Conservation (phyloP, 2,113 vertebrate species). For the Polyodon spathula region DNA sequence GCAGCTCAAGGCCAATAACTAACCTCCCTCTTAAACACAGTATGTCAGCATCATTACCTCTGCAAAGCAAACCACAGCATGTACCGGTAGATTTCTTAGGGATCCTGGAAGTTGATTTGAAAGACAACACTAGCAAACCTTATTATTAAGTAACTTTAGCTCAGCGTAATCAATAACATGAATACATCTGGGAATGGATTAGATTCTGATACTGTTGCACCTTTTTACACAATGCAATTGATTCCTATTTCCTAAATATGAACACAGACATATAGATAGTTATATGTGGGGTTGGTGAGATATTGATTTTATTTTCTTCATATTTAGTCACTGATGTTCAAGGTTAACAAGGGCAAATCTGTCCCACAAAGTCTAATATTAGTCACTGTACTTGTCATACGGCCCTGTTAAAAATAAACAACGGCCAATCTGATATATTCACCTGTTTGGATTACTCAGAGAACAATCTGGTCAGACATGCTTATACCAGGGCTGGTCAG, state of each 20-base stretch:
- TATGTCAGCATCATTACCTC: slow-evolving; percentile 6
- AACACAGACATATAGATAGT: slow-evolving; percentile 26
- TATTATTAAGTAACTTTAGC: slow-evolving; percentile 23
- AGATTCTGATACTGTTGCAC: slow-evolving; percentile 32
- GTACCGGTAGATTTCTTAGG: neutral
- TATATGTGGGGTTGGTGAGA: slow-evolving; percentile 31
- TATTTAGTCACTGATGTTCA: slow-evolving; percentile 41
- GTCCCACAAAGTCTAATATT: slow-evolving; percentile 26
- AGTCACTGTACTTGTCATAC: slow-evolving; percentile 18
- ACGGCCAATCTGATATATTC: no score
- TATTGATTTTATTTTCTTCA: slow-evolving; percentile 42
- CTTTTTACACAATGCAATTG: slow-evolving; percentile 33
- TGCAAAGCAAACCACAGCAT: slow-evolving; percentile 5
- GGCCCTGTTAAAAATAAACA: neutral
- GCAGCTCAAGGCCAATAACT: slow-evolving; percentile 12
- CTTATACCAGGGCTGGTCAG: no score
- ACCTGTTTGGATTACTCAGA: no score
- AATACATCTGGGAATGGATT: slow-evolving; percentile 35
- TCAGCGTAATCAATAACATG: slow-evolving; percentile 35
- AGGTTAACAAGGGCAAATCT: slow-evolving; percentile 41
- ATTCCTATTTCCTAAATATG: slow-evolving; percentile 28
- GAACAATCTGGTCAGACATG: no score
- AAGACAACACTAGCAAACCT: slow-evolving; percentile 11
- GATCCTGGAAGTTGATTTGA: neutral
- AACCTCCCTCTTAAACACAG: slow-evolving; percentile 4